These are phyloP conservation scores for Myathropa florea DNA, from an alignment of 2,888 invertebrate species.

Conservation along the genomic window DNA sequence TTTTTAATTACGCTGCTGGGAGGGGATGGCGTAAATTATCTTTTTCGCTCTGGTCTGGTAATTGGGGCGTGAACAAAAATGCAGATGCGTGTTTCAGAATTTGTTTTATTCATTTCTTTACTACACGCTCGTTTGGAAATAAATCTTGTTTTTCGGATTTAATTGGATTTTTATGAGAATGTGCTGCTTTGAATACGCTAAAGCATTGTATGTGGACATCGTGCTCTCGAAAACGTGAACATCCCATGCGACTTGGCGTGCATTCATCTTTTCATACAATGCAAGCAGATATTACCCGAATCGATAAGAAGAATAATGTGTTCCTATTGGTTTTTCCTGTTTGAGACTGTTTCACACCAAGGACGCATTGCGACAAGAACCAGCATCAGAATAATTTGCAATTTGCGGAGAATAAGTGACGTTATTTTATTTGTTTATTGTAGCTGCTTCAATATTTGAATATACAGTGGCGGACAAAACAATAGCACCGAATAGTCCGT, in stretches of 20 bases:
- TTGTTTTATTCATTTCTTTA: background rate
- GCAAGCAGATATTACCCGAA: background rate
- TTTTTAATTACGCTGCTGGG: constrained; percentile 42
- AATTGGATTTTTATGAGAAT: background rate
- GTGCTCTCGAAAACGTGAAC: background rate
- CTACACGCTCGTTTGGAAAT: background rate
- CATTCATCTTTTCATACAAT: background rate
- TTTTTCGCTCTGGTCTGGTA: constrained; percentile 13
- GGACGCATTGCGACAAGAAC: too few relatives aligned
- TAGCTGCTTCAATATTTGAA: too few relatives aligned
- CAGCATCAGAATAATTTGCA: too few relatives aligned
- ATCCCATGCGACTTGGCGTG: background rate
- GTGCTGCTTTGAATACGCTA: background rate
- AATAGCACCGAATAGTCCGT: too few relatives aligned
- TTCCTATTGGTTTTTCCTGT: background rate
- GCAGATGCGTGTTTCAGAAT: constrained; percentile 49
- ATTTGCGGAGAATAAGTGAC: too few relatives aligned
- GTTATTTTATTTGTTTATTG: too few relatives aligned
- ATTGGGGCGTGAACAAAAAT: constrained; percentile 60
- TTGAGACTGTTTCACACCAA: too few relatives aligned
- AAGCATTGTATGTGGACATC: background rate
- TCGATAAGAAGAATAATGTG: background rate
- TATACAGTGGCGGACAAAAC: too few relatives aligned
- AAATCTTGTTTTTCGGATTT: constrained; percentile 10
- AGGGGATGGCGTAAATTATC: background rate